phyloP scores from a whole-genome alignment of 2,113 vertebrate species.

The Danionella cerebrum region DNA sequence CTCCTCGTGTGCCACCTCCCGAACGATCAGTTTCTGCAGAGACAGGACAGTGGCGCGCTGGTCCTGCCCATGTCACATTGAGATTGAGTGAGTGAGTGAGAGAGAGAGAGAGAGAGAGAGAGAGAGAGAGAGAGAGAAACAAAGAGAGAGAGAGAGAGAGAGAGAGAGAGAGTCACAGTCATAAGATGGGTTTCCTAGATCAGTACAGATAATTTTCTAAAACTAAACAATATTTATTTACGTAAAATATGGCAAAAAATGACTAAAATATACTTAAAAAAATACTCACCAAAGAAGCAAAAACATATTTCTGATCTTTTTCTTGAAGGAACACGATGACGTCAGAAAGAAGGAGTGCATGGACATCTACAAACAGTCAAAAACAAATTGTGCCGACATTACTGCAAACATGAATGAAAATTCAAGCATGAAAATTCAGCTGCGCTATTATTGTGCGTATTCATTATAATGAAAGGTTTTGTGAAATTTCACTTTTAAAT shows the following conservation, averaged over 20 bases:
- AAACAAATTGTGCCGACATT: not conserved
- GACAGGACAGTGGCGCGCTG: constrained; percentile 93
- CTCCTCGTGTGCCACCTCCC: constrained; percentile 95
- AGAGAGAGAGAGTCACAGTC: not conserved
- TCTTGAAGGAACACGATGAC: constrained; percentile 90
- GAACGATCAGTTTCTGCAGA: constrained; percentile 92
- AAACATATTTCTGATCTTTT: constrained; percentile 94
- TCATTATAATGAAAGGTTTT: too few species aligned
- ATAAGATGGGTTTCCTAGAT: too few species aligned
- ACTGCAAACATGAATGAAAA: not conserved
- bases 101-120: too few species aligned
- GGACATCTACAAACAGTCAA: constrained; percentile 67
- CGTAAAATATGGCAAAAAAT: not conserved
- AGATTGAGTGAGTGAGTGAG: too few species aligned
- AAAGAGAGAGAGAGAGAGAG: not conserved
- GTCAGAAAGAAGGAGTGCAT: constrained; percentile 86
- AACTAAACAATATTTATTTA: not conserved
- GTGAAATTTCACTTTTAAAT: too few species aligned
- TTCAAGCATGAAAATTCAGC: too few species aligned
- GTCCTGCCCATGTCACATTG: too few species aligned
- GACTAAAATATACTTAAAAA: not conserved
- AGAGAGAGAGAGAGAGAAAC: not conserved
- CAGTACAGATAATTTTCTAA: too few species aligned
- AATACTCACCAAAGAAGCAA: constrained; percentile 83
- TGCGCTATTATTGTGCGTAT: too few species aligned